Evolutionary conservation across 2,888 invertebrate genomes (phyloP).

Genomic region (Ernsta delagoae): DNA sequence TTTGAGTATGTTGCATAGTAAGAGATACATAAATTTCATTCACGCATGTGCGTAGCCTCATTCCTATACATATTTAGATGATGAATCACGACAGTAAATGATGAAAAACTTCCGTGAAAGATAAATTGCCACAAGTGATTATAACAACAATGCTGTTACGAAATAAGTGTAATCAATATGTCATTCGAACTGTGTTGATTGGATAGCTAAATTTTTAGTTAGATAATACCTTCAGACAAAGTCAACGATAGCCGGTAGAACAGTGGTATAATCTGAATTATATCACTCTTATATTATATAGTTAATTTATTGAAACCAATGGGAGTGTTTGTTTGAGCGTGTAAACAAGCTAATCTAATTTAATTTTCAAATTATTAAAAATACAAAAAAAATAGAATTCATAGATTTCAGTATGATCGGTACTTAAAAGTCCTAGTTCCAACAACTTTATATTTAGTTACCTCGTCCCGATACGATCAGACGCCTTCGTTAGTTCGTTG

Average conservation of each 20-base stretch:
- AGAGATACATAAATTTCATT: not conserved
- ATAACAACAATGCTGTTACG: not conserved
- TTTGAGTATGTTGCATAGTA: too few relatives aligned
- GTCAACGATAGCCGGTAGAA: too few relatives aligned
- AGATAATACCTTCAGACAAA: too few relatives aligned
- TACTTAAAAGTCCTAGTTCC: not conserved
- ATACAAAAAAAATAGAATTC: too few relatives aligned
- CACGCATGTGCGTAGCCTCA: slow-evolving; percentile 8
- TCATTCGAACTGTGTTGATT: not conserved
- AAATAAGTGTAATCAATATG: not conserved
- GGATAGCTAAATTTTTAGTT: not conserved
- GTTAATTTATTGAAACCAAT: too few relatives aligned
- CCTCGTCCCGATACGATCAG: slow-evolving; percentile 5
- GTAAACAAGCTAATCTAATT: too few relatives aligned
- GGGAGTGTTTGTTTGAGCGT: too few relatives aligned
- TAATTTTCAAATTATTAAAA: too few relatives aligned
- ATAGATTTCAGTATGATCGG: not conserved
- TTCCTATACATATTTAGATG: slow-evolving; percentile 15
- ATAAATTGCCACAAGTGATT: slow-evolving; percentile 21
- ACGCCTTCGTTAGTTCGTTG: slow-evolving; percentile 8
- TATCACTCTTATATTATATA: too few relatives aligned
- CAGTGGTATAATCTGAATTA: too few relatives aligned
- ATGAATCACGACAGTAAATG: slow-evolving; percentile 19
- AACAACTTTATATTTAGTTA: too few relatives aligned
- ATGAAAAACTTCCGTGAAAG: slow-evolving; percentile 28